Base-by-base conservation (phyloP, 2,888 invertebrate genomes). In the Ormyrus pomaceus region DNA sequence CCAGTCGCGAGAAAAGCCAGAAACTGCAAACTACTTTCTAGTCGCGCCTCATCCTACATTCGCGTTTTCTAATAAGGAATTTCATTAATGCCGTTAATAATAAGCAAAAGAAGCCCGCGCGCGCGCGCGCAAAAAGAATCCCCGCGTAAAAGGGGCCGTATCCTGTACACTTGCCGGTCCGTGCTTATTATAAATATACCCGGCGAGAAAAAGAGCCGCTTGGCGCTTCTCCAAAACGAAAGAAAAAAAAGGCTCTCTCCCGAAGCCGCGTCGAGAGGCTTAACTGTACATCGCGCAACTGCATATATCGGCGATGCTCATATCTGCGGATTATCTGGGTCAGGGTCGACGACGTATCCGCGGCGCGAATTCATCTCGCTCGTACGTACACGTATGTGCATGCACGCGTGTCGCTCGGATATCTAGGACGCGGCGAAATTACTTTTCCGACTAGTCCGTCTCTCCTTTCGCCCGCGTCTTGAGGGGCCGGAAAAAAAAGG, bases 261-360 rank as follows among this genome's bases (percentile, higher is more conserved):
- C 62, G 53, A 34, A 34, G 8, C 19, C n/a, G 34, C 11, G 45
- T 61, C 5, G 7, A 61, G 66, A 50, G 11, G 6, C 69, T 81
- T 84, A 86, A 85, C 86, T 85, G 84, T 84, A 85, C 64, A 58
- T 2, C 5, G 82, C 82, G 83, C 75, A 34, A 85, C 85, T 86
- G 86, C 86, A 86, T 13, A 13, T 13, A 13, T 87, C 86, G 80
- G 83, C 82, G 83, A 86, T 86, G 70, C 50, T 80, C 79, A 70
- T 76, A 80, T 71, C 75, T 19, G 62, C 66, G 50, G 78, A 81
- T 80, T 87, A 88, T 87, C 83, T 89, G 77, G 89, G 89, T 89
- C 89, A 89, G 89, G 90, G 89, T 88, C 89, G 87, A 86, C 88
- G 74, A 10, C 70, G 78, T 66, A 53, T 19, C 8, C 62, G 34